Conservation (phyloP, 2,113 vertebrate genomes). For the Camelus bactrianus region DNA sequence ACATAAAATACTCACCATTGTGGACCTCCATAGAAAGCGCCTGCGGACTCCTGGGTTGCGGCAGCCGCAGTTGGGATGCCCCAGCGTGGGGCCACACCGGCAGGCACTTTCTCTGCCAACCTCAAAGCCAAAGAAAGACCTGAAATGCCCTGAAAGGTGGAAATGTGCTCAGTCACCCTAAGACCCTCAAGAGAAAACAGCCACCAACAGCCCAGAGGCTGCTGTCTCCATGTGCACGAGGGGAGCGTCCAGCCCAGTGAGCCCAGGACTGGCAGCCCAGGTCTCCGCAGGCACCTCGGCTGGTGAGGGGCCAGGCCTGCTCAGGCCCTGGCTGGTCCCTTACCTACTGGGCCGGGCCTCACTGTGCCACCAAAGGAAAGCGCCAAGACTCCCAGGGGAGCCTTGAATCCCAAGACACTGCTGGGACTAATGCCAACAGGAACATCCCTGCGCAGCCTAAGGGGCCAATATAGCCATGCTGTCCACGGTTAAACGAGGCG, state of each 20-base stretch:
- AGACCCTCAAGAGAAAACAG: neutral
- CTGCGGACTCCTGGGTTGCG: neutral
- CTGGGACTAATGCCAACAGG: neutral
- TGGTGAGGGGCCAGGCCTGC: neutral
- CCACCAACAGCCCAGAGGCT: neutral
- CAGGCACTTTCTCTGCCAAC: neutral
- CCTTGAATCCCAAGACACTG: neutral
- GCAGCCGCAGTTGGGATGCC: neutral
- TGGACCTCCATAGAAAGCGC: neutral
- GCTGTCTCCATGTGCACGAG: neutral
- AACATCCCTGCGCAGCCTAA: neutral
- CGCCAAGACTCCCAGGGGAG: neutral
- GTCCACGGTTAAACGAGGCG: fast-evolving
- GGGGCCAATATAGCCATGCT: neutral
- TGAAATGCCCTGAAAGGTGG: neutral
- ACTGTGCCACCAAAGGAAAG: neutral
- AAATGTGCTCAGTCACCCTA: neutral
- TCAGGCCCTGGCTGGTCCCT: neutral
- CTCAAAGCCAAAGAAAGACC: neutral
- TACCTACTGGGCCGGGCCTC: neutral
- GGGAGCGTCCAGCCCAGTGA: fast-evolving
- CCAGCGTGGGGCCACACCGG: neutral
- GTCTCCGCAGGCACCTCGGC: neutral
- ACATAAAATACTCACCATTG: neutral
- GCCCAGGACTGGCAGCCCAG: neutral